A percentile compares a stretch with the other conserved stretches of the same genome.
phyloP scores from a whole-genome alignment of 2,797 vertebrate species.

The Heterohyrax brucei region DNA sequence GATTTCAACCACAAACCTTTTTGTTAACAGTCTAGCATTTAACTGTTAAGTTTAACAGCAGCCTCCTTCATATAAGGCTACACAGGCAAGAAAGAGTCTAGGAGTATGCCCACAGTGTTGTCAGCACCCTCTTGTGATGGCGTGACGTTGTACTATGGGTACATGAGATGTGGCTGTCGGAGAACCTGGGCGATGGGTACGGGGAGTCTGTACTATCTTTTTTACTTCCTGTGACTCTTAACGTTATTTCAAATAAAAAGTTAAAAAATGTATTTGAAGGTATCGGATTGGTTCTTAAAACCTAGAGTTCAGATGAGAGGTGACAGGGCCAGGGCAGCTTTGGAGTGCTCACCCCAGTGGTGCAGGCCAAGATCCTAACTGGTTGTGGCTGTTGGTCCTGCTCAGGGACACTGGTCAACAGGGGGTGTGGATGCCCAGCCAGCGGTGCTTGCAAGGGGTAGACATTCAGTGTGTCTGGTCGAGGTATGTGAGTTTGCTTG shows the following conservation, averaged over 20 bases:
- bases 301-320: background rate
- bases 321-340: background rate
- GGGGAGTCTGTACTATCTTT: background rate
- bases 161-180: background rate
- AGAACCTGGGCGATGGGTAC: background rate
- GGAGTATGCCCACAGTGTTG: background rate
- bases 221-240: background rate
- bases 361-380: background rate
- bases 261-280: background rate
- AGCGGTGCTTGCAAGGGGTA: background rate
- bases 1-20: background rate
- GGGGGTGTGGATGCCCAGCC: background rate
- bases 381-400: background rate
- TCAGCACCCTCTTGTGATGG: background rate
- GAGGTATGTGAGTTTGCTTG: background rate
- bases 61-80: no score
- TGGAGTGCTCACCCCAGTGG: background rate
- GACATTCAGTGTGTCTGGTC: background rate
- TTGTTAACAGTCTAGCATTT: no score
- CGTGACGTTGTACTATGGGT: background rate
- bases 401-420: background rate
- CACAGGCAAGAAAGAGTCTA: background rate
- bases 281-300: background rate
- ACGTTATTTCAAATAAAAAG: background rate
- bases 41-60: no score